Conservation (phyloP, 2,888 invertebrate species). For the Nasonovia ribisnigri region DNA sequence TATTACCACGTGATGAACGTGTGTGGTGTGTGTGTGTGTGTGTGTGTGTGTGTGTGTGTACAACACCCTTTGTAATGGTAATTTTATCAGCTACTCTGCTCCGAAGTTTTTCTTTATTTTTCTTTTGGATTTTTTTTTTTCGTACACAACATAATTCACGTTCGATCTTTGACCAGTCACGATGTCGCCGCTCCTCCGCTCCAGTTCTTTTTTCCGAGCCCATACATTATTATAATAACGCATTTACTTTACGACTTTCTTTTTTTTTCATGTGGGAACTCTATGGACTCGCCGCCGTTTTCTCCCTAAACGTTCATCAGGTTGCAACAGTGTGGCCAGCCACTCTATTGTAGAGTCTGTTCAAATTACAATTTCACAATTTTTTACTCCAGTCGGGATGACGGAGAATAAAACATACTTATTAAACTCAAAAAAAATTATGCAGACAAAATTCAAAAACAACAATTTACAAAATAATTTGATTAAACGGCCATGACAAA, state of each 20-base stretch:
- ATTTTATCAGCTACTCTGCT: background rate
- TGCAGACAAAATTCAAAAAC: background rate
- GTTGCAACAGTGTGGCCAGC: background rate
- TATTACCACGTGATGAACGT: background rate
- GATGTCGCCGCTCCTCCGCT: background rate
- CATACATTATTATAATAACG: background rate
- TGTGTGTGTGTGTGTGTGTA: background rate
- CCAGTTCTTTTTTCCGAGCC: background rate
- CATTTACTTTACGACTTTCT: background rate
- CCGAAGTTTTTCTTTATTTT: background rate
- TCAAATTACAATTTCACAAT: background rate
- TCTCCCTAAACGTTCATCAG: background rate
- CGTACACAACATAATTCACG: background rate
- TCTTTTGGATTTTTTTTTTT: background rate
- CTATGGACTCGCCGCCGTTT: background rate
- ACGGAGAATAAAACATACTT: background rate
- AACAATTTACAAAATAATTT: background rate
- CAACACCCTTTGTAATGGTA: conserved; percentile 38
- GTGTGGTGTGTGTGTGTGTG: background rate
- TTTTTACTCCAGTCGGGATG: background rate
- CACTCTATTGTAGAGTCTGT: background rate
- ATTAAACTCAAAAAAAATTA: background rate
- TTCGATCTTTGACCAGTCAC: conserved; percentile 51
- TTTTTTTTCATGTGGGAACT: conserved; percentile 44
- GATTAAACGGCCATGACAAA: conserved; percentile 21